Base-by-base conservation (phyloP, 2,113 vertebrate genomes). In the Spermophilus dauricus region DNA sequence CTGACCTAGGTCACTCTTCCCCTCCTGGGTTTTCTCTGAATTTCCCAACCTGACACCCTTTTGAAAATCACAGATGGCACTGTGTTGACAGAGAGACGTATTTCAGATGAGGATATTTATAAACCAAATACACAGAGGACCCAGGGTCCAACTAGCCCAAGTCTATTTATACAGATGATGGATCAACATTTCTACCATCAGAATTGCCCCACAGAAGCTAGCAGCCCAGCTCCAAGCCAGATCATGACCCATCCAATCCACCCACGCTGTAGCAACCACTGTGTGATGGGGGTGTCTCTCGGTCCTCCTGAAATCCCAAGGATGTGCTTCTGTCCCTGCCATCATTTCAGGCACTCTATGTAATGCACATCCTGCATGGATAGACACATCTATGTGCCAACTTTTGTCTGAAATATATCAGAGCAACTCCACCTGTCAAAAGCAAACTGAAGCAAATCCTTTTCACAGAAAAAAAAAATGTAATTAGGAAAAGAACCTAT, bases 361-460 rank as follows among this genome's bases (percentile, higher is more conserved):
- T 20, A 87, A 32, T 1, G 53, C 9, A 61, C 63, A 13, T 10
- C 34, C 39, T 26, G 28, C 58, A 61, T 51, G 73, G 51, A 39
- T 2, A 80, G 51, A 28, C 67, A 32, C 72, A n/a, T 37, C 0
- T 4, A n/a, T 1, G 1, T 8, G 30, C 9, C 2, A 26, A 9
- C 37, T 92, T 63, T 37, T 37, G n/a, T 37, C 11, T 69, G 80
- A 87, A 90, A 56, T 34, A 1, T 28, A 24, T 91, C 69, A 45
- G 17, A 42, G 37, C 20, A 51, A 69, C 8, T 81, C n/a, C 22
- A 84, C 58, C 8, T n/a, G 37, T n/a, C 45, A 17, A 78, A 89
- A 92, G 77, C 61, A 87, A 87, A 84, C 48, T 0, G 11, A 77
- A 58, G 58, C 32, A 58, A 86, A 82, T 90, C 13, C 3, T 42